These are phyloP conservation scores for Acipenser transmontanus DNA, from an alignment of 2,797 vertebrate species.

Conservation along the genomic window DNA sequence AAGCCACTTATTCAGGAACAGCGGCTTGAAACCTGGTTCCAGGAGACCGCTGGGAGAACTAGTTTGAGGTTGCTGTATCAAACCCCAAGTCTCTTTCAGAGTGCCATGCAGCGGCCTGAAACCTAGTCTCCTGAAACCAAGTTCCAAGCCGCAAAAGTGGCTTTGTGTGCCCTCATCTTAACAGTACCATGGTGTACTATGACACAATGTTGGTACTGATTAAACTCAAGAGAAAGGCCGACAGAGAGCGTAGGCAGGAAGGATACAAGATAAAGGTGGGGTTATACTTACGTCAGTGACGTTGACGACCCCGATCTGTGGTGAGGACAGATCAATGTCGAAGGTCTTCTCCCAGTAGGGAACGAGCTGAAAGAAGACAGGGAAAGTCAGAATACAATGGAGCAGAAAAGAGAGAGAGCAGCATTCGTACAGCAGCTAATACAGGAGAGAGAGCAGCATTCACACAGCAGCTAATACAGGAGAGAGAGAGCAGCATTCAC, in stretches of 20 bases:
- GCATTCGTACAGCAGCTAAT: too few relatives aligned
- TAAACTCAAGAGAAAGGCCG: not conserved
- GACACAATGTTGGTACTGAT: conserved; percentile 1
- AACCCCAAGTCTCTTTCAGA: too few relatives aligned
- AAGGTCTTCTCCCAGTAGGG: conserved; percentile 93
- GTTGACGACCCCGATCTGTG: conserved; percentile 86
- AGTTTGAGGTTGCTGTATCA: too few relatives aligned
- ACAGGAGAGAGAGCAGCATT: too few relatives aligned
- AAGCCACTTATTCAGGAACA: too few relatives aligned
- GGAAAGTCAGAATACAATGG: not conserved
- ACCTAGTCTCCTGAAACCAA: too few relatives aligned
- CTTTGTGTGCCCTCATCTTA: not conserved
- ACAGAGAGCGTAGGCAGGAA: not conserved
- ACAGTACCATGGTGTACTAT: conserved; percentile 2
- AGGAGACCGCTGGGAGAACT: too few relatives aligned
- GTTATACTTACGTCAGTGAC: conserved; percentile 79
- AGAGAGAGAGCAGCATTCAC: too few relatives aligned
- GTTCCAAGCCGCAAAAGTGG: not conserved
- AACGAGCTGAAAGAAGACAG: conserved; percentile 62
- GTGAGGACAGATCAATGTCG: conserved; percentile 73
- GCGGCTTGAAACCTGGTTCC: too few relatives aligned
- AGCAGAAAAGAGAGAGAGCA: not conserved
- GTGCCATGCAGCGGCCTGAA: too few relatives aligned
- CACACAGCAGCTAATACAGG: too few relatives aligned
- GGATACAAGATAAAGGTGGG: not conserved